phyloP scores from a whole-genome alignment of 2,113 vertebrate species.

The Chiloscyllium plagiosum region DNA sequence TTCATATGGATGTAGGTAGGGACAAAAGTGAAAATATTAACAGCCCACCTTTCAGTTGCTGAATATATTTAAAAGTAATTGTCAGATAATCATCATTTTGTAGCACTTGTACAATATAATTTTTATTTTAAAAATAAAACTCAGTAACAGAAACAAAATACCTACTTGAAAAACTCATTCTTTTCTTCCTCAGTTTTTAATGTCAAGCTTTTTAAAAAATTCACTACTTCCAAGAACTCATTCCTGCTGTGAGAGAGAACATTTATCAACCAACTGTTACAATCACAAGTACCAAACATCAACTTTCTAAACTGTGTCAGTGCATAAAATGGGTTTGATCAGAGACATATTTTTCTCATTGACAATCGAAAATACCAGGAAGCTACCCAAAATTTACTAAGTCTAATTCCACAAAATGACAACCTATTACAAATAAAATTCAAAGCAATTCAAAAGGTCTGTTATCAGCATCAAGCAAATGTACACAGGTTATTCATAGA shows the following conservation, averaged over 20 bases:
- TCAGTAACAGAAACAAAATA: constrained; percentile 7
- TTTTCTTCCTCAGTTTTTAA: constrained; percentile 93
- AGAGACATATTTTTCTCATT: background rate
- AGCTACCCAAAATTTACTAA: background rate
- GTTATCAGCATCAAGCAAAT: background rate
- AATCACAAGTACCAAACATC: background rate
- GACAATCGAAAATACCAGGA: background rate
- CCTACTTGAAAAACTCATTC: constrained; percentile 95
- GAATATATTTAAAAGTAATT: background rate
- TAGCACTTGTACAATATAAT: background rate
- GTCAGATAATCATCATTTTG: background rate
- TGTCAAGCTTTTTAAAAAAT: constrained; percentile 89
- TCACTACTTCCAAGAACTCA: constrained; percentile 90
- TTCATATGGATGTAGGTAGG: background rate
- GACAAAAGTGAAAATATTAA: background rate
- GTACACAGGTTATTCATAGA: background rate
- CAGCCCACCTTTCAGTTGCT: constrained; percentile 47
- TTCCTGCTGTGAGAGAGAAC: constrained; percentile 61
- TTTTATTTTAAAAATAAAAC: background rate
- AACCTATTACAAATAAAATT: background rate
- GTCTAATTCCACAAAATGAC: background rate
- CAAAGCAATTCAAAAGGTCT: background rate
- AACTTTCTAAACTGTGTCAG: background rate
- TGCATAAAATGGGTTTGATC: background rate
- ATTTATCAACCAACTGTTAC: background rate